phyloP scores from a whole-genome alignment of 2,797 vertebrate species.

The Mionectes olivaceus region DNA sequence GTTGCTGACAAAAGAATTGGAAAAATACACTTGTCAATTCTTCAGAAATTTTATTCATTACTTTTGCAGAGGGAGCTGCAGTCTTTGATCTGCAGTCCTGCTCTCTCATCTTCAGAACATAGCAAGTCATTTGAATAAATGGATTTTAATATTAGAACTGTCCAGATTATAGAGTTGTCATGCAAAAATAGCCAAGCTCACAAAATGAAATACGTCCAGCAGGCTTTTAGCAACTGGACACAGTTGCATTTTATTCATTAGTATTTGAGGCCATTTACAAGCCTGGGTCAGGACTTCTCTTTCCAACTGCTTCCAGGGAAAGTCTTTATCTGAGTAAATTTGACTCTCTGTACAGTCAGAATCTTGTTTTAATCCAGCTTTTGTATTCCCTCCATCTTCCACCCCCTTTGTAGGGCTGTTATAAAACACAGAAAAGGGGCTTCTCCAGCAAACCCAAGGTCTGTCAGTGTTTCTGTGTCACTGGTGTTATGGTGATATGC shows the following conservation, averaged over 20 bases:
- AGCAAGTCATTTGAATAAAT: constrained; percentile 17
- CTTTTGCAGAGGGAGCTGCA: not conserved
- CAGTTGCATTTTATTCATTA: not conserved
- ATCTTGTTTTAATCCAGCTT: not conserved
- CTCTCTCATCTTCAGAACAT: not conserved
- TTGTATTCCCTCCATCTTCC: not conserved
- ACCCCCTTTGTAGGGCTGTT: not conserved
- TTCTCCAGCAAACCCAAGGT: not conserved
- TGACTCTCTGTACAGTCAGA: not conserved
- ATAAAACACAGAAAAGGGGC: not conserved
- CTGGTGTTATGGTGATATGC: not conserved
- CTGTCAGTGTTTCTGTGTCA: not conserved
- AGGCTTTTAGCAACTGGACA: not conserved
- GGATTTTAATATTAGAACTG: not conserved
- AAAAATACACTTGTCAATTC: constrained; percentile 4
- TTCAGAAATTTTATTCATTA: not conserved
- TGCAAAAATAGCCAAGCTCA: not conserved
- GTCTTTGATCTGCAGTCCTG: not conserved
- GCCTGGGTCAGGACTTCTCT: not conserved
- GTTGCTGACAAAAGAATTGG: constrained; percentile 12
- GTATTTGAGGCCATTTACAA: not conserved
- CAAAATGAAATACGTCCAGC: not conserved
- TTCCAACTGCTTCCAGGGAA: not conserved
- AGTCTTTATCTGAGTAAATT: not conserved
- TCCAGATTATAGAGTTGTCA: not conserved